Conservation (phyloP, 2,113 vertebrate species). For the Hypanus sabinus region DNA sequence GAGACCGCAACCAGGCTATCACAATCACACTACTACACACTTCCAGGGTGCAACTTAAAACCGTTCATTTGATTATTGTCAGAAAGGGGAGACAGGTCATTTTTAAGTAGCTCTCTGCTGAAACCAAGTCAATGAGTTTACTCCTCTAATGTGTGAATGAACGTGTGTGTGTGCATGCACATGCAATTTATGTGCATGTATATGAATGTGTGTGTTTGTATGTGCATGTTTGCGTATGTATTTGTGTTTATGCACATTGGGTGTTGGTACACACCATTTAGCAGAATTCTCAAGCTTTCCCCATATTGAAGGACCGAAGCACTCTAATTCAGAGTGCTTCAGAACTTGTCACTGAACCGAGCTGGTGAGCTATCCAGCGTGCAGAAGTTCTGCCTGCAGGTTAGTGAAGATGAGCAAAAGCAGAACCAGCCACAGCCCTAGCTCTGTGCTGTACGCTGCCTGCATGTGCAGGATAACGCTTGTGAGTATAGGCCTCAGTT, state of each 20-base stretch:
- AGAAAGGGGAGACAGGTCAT: neutral
- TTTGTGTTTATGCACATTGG: no score
- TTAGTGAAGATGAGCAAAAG: neutral
- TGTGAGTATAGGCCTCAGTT: neutral
- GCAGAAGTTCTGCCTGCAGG: neutral
- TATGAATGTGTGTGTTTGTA: neutral
- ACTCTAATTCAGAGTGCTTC: no score
- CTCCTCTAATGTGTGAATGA: neutral
- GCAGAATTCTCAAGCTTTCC: no score
- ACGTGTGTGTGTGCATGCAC: no score
- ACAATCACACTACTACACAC: no score
- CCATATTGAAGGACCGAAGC: no score
- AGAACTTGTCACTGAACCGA: neutral
- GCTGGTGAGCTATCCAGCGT: neutral
- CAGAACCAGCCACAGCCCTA: neutral
- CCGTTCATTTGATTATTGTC: neutral
- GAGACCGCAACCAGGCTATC: no score
- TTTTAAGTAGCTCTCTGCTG: neutral
- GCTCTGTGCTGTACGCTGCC: neutral
- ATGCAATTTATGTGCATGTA: neutral
- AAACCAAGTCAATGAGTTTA: neutral
- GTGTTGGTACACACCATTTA: no score
- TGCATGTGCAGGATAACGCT: neutral
- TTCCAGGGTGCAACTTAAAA: neutral
- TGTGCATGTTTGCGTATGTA: neutral